Conservation (phyloP, 2,888 invertebrate species). For the Drosophila kokeensis region DNA sequence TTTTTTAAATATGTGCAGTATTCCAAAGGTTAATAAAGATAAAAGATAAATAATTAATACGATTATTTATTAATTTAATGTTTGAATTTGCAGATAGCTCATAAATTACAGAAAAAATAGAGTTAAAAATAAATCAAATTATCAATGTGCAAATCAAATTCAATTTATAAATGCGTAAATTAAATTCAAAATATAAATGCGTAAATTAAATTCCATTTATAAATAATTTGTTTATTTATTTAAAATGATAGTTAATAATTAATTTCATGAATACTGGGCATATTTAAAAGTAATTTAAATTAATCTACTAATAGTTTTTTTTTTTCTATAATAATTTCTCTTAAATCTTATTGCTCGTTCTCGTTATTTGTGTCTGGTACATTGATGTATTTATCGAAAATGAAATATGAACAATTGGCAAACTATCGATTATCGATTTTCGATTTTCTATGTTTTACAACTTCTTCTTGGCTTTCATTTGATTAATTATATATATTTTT, state of each 20-base stretch:
- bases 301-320: conserved; percentile 18
- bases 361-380: conserved; percentile 37
- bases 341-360: conserved; percentile 36
- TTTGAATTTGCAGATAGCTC: neutral
- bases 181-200: neutral
- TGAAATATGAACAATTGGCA: conserved; percentile 20
- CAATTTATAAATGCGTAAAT: neutral
- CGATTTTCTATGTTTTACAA: conserved; percentile 30
- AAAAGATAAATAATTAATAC: neutral
- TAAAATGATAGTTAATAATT: neutral
- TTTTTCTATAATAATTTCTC: conserved; percentile 2
- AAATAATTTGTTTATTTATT: neutral
- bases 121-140: neutral
- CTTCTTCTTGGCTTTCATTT: conserved; percentile 36
- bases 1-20: conserved; percentile 25
- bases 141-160: neutral
- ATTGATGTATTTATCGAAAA: conserved; percentile 21
- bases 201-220: neutral
- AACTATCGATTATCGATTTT: conserved; percentile 24
- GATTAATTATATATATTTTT: conserved; percentile 30
- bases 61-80: neutral
- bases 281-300: conserved; percentile 14
- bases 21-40: conserved; percentile 15
- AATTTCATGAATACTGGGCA: conserved; percentile 9
- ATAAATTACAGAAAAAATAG: too few species aligned